A percentile compares a stretch with the other conserved stretches of the same genome.
Conservation (phyloP, 2,113 vertebrate species). For the Mystacornis crossleyi region DNA sequence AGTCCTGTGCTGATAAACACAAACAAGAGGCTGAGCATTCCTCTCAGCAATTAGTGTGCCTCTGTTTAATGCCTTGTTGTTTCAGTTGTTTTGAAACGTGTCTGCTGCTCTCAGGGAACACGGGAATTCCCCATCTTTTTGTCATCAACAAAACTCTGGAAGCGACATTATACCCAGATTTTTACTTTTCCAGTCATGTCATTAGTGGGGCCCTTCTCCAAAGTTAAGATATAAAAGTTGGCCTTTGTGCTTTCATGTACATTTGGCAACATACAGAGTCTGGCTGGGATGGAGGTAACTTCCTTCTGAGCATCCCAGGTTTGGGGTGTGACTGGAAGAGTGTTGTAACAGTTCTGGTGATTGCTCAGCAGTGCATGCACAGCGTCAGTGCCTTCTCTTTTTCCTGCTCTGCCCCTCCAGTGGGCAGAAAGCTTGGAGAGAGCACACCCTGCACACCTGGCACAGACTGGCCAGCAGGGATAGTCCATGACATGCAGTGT, state of each 20-base stretch:
- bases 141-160: not conserved
- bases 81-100: not conserved
- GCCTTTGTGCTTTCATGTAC: not conserved
- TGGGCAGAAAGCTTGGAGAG: not conserved
- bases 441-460: not conserved
- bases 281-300: not conserved
- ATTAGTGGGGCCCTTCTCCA: not conserved
- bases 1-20: not conserved
- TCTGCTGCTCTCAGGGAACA: not conserved
- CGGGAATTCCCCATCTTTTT: not conserved
- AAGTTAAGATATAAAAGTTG: not conserved
- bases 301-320: not conserved
- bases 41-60: not conserved
- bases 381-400: fast-evolving
- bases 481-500: fast-evolving
- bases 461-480: not conserved
- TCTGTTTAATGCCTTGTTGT: not conserved
- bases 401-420: not conserved
- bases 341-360: fast-evolving
- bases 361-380: not conserved
- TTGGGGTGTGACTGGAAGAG: not conserved
- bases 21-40: not conserved
- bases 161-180: not conserved
- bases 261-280: not conserved
- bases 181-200: not conserved